Conservation (phyloP, 2,797 vertebrate genomes). For the Tenualosa ilisha region DNA sequence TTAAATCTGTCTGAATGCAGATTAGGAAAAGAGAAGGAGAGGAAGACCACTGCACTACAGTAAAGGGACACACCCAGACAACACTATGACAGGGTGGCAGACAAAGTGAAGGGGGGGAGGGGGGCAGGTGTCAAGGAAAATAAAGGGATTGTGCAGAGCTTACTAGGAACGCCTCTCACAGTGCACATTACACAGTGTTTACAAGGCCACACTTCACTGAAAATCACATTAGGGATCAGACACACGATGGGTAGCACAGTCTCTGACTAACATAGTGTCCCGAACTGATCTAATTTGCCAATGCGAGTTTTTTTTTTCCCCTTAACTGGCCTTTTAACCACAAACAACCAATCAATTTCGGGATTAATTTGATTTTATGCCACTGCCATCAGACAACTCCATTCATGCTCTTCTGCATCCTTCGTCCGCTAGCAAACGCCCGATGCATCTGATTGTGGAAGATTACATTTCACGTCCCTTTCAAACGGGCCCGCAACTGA, state of each 20-base stretch:
- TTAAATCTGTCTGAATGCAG: slow-evolving; percentile 45
- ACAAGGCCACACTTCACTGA: slow-evolving; percentile 38
- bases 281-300: slow-evolving; percentile 15
- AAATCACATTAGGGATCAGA: slow-evolving; percentile 30
- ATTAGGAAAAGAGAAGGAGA: slow-evolving; percentile 29
- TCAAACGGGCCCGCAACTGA: not conserved
- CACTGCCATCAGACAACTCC: slow-evolving; percentile 20
- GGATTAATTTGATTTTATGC: slow-evolving; percentile 34
- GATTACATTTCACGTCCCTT: slow-evolving; percentile 3
- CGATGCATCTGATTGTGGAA: not conserved
- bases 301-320: not conserved
- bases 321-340: slow-evolving; percentile 23
- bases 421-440: not conserved
- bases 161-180: slow-evolving; percentile 25
- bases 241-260: not conserved
- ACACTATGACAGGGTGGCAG: slow-evolving; percentile 32
- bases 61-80: slow-evolving; percentile 25
- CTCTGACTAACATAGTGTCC: not conserved
- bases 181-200: slow-evolving; percentile 23
- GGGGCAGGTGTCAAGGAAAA: not conserved
- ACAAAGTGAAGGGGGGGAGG: not conserved
- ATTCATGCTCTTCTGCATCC: slow-evolving; percentile 22
- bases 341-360: slow-evolving; percentile 37
- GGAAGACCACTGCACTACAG: slow-evolving; percentile 20
- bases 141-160: not conserved